These are phyloP conservation scores for Erpetoichthys calabaricus DNA, from an alignment of 2,797 vertebrate genomes.

Conservation along the genomic window DNA sequence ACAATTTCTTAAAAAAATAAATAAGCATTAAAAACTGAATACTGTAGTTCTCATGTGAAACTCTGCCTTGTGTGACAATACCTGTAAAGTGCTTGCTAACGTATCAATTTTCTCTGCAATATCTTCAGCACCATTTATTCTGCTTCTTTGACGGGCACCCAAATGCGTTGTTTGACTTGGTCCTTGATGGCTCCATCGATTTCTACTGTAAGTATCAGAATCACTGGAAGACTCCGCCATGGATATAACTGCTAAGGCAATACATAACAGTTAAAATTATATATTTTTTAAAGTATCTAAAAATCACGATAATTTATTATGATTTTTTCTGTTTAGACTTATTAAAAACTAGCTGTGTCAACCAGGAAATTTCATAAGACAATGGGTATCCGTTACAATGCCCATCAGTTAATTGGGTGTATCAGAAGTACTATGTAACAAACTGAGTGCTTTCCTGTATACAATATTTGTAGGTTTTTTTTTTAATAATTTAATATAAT, in stretches of 20 bases:
- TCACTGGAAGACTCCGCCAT: slow-evolving; percentile 80
- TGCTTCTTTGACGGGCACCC: slow-evolving; percentile 19
- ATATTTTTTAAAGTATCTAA: too few species aligned
- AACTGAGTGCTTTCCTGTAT: too few species aligned
- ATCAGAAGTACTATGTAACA: too few species aligned
- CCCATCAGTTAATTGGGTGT: too few species aligned
- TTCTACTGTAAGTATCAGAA: slow-evolving; percentile 52
- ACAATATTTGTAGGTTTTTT: too few species aligned
- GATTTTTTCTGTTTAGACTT: too few species aligned
- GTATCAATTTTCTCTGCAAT: slow-evolving; percentile 77
- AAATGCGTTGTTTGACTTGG: slow-evolving; percentile 40
- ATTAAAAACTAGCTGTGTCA: too few species aligned
- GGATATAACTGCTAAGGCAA: neutral
- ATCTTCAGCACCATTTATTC: slow-evolving; percentile 28
- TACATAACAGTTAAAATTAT: too few species aligned
- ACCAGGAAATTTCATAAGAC: too few species aligned
- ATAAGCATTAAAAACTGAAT: neutral
- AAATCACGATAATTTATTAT: too few species aligned
- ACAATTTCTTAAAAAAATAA: slow-evolving; percentile 5
- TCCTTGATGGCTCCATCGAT: slow-evolving; percentile 28
- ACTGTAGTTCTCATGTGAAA: slow-evolving; percentile 9
- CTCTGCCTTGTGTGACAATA: slow-evolving; percentile 22
- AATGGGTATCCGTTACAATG: too few species aligned
- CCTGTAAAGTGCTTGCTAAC: slow-evolving; percentile 79
- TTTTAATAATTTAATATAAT: too few species aligned